A percentile compares a stretch with the other conserved stretches of the same genome.
These are phyloP conservation scores for Brachionus angularis DNA, from an alignment of 1,140 invertebrate species.

Conservation along the genomic window DNA sequence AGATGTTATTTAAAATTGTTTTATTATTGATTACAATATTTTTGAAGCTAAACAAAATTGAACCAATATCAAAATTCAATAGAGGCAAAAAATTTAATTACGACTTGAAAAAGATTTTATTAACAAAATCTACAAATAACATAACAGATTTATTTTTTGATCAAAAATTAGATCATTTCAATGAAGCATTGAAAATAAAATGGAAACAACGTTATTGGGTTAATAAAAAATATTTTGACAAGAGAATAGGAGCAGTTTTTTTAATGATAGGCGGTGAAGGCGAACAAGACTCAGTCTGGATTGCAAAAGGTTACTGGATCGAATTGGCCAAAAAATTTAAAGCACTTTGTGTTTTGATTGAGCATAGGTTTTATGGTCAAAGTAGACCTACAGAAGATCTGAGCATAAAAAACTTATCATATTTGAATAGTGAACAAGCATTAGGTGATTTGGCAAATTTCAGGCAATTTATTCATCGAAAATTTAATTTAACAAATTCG, in stretches of 20 bases:
- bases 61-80: too few species aligned
- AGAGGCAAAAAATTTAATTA: conserved; percentile 25
- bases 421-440: conserved; percentile 77
- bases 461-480: conserved; percentile 65
- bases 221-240: conserved; percentile 67
- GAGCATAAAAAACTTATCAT: conserved; percentile 70
- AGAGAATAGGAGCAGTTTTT: conserved; percentile 71
- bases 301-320: conserved; percentile 72
- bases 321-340: conserved; percentile 57
- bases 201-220: conserved; percentile 80
- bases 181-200: conserved; percentile 63
- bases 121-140: conserved; percentile 9
- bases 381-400: conserved; percentile 76
- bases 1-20: too few species aligned
- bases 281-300: conserved; percentile 65
- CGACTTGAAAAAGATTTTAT: background rate
- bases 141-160: conserved; percentile 66
- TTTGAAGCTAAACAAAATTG: too few species aligned
- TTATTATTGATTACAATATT: too few species aligned
- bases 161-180: conserved; percentile 74
- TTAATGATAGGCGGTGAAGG: conserved; percentile 73
- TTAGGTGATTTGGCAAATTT: conserved; percentile 79
- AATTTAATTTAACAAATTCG: conserved; percentile 62
- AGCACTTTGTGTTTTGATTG: conserved; percentile 77
- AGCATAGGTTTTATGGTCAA: conserved; percentile 88